Conservation (phyloP, 2,797 vertebrate genomes). For the Poecilia picta region DNA sequence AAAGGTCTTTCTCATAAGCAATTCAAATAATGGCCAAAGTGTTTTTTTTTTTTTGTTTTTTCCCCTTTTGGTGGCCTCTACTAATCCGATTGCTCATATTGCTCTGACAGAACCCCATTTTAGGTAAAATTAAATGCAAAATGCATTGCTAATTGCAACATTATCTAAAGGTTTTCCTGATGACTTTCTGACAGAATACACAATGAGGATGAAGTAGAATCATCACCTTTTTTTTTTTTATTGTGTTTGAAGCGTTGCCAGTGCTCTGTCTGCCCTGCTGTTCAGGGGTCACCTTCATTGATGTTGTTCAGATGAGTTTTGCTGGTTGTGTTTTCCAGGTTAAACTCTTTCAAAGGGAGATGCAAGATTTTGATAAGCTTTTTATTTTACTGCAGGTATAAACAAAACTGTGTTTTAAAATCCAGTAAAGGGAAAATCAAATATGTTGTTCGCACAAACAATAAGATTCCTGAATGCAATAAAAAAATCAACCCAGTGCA, state of each 20-base stretch:
- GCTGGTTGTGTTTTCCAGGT: conserved; percentile 49
- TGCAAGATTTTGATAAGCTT: conserved; percentile 26
- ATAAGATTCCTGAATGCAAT: background rate
- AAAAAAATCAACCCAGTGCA: background rate
- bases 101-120: conserved; percentile 54
- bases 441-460: background rate
- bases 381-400: conserved; percentile 21
- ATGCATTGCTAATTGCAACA: conserved; percentile 60
- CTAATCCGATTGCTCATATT: conserved; percentile 33
- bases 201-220: conserved; percentile 50
- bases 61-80: conserved; percentile 25
- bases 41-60: conserved; percentile 41
- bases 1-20: conserved; percentile 61
- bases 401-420: background rate
- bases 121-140: conserved; percentile 58
- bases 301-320: conserved; percentile 61
- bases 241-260: conserved; percentile 48
- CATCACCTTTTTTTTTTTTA: conserved; percentile 34
- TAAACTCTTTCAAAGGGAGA: conserved; percentile 10
- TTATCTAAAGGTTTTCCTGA: conserved; percentile 53
- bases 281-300: conserved; percentile 63
- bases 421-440: background rate
- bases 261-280: conserved; percentile 54
- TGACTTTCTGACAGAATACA: conserved; percentile 45
- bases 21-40: conserved; percentile 60